phyloP scores from a whole-genome alignment of 2,888 invertebrate genomes.

The Drosophila nigricruria region DNA sequence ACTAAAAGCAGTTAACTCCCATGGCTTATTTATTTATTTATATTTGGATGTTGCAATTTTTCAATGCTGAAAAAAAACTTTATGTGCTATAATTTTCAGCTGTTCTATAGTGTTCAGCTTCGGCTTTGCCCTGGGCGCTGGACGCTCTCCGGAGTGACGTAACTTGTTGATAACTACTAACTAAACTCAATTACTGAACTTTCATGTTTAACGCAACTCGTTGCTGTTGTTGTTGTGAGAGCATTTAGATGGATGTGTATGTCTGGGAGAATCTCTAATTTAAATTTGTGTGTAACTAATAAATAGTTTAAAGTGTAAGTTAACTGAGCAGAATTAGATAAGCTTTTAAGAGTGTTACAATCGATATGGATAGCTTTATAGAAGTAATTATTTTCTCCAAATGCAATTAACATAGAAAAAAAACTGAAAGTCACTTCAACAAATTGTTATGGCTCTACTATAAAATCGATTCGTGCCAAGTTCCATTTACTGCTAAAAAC shows the following conservation, averaged over 20 bases:
- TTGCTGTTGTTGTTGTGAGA: no score
- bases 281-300: not conserved
- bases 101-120: conserved; percentile 12
- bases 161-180: conserved; percentile 63
- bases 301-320: conserved; percentile 23
- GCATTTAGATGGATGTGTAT: not conserved
- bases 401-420: not conserved
- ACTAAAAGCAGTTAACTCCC: conserved; percentile 17
- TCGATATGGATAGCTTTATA: not conserved
- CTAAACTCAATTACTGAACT: conserved; percentile 70
- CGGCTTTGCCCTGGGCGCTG: conserved; percentile 5
- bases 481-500: conserved; percentile 19
- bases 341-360: not conserved
- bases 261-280: conserved; percentile 2
- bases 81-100: conserved; percentile 37
- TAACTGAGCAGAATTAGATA: conserved; percentile 36
- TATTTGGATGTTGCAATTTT: conserved; percentile 44
- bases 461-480: conserved; percentile 42
- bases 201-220: conserved; percentile 33
- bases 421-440: not conserved
- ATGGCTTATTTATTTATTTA: conserved; percentile 55
- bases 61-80: conserved; percentile 38
- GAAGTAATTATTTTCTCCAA: not conserved
- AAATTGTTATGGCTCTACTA: not conserved
- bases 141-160: conserved; percentile 40